A percentile compares a stretch with the other conserved stretches of the same genome.
Evolutionary conservation across 2,888 invertebrate species (phyloP).

Genomic region (Epirrhoe alternata): DNA sequence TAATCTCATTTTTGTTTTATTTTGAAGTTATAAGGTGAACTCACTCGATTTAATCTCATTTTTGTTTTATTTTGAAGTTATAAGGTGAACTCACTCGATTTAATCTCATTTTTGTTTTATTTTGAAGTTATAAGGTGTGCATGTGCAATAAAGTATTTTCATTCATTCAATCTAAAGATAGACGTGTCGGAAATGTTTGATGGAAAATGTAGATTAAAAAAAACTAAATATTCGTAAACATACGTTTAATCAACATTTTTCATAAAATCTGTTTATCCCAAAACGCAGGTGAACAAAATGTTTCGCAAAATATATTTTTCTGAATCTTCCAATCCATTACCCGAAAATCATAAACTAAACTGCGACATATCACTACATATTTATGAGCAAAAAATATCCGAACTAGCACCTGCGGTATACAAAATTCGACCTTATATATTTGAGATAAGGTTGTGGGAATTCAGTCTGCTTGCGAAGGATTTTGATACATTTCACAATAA

Average conservation of each 20-base stretch:
- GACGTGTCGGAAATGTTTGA: no score
- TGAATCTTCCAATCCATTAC: constrained; percentile 58
- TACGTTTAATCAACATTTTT: neutral
- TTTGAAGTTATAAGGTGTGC: no score
- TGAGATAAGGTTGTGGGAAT: constrained; percentile 10
- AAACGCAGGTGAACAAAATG: constrained; percentile 28
- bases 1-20: no score
- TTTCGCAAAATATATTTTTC: constrained; percentile 31
- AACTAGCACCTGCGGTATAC: constrained; percentile 23
- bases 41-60: no score
- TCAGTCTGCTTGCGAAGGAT: constrained; percentile 7
- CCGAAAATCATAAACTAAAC: constrained; percentile 61
- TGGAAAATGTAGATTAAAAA: no score
- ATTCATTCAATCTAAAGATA: no score
- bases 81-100: no score
- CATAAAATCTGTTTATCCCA: constrained; percentile 3
- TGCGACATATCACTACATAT: constrained; percentile 62
- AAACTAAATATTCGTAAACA: no score
- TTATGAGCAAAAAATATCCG: constrained; percentile 53
- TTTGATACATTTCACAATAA: constrained; percentile 10
- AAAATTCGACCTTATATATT: constrained; percentile 29
- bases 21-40: no score
- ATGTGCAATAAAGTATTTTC: no score
- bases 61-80: no score
- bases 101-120: no score